A percentile compares a stretch with the other conserved stretches of the same genome.
Conservation (phyloP, 2,888 invertebrate genomes). For the Meloe dianella region DNA sequence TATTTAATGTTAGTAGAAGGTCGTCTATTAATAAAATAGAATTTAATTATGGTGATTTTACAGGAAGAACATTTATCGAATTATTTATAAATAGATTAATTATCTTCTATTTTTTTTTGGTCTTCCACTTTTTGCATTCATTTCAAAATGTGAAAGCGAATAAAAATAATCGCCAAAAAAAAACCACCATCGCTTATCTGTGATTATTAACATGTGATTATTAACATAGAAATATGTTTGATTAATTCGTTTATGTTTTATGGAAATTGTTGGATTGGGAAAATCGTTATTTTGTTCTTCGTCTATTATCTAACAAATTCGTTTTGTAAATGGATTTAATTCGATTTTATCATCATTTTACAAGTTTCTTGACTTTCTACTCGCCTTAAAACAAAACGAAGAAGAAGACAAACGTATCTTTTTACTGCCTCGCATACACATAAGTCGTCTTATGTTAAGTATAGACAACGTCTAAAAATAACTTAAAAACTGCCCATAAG, state of each 20-base stretch:
- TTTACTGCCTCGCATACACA: background rate
- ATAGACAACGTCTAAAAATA: constrained; percentile 26
- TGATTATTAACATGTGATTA: no score
- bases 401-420: background rate
- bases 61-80: background rate
- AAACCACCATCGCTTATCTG: no score
- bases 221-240: background rate
- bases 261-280: background rate
- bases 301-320: background rate
- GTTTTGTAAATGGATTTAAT: background rate
- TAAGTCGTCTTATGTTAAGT: background rate
- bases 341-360: background rate
- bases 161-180: background rate
- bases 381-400: background rate
- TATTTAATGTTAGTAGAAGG: background rate
- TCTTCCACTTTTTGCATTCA: background rate
- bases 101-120: background rate
- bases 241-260: background rate
- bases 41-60: background rate
- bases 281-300: background rate
- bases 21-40: background rate
- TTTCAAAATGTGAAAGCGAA: no score
- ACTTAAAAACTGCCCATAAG: constrained; percentile 23
- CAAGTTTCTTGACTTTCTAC: background rate
- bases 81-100: background rate